Conservation (phyloP, 1,140 invertebrate species). For the Orussus abietinus region DNA sequence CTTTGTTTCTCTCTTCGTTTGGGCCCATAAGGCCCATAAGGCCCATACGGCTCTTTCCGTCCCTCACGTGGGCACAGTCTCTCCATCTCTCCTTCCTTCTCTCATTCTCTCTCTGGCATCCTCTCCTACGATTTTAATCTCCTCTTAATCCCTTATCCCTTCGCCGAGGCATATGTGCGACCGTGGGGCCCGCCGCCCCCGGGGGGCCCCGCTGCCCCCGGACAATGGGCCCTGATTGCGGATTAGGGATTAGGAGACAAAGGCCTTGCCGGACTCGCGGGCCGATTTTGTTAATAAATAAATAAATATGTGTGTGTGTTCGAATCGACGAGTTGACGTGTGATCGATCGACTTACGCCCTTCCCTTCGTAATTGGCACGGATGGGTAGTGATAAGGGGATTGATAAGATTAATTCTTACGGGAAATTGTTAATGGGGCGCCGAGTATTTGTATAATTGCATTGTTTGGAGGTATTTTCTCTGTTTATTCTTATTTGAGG, state of each 20-base stretch:
- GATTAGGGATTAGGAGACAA: constrained; percentile 43
- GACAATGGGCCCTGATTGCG: constrained; percentile 41
- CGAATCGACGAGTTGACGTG: too few species aligned
- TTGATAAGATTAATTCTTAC: too few species aligned
- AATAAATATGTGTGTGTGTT: too few species aligned
- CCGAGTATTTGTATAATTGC: too few species aligned
- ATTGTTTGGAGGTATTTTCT: too few species aligned
- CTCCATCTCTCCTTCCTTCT: constrained; percentile 11
- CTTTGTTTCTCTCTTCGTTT: constrained; percentile 8
- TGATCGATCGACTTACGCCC: too few species aligned
- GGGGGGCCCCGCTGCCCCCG: constrained; percentile 17
- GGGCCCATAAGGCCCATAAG: too few species aligned
- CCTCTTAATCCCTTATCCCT: constrained; percentile 28
- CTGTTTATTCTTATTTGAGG: too few species aligned
- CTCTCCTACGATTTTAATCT: constrained; percentile 30
- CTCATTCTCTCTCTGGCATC: constrained; percentile 14
- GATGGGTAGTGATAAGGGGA: too few species aligned
- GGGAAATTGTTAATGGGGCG: too few species aligned
- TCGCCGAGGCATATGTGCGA: constrained; percentile 20
- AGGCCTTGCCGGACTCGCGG: constrained; percentile 19
- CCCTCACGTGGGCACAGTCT: background rate
- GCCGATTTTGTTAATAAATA: constrained; percentile 28
- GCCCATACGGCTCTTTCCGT: background rate
- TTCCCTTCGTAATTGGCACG: too few species aligned
- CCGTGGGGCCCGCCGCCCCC: too few species aligned